These are phyloP conservation scores for Gambusia yucatana DNA, from an alignment of 2,797 vertebrate genomes.

Conservation along the genomic window DNA sequence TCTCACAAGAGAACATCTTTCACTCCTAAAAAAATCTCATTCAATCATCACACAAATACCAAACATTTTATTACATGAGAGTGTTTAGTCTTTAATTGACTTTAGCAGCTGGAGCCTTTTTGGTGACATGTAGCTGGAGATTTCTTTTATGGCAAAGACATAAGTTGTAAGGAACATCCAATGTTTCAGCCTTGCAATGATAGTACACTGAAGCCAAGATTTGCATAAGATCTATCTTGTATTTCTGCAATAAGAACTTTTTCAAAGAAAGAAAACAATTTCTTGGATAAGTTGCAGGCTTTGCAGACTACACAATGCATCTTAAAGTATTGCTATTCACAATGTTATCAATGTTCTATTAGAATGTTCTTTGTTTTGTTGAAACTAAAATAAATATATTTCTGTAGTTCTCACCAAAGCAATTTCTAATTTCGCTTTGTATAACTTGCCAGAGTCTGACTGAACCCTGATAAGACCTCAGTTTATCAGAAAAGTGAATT, in stretches of 20 bases:
- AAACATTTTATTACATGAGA: background rate
- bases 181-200: background rate
- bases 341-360: background rate
- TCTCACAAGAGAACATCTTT: too few species aligned
- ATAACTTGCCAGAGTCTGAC: background rate
- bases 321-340: background rate
- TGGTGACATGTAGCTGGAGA: background rate
- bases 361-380: background rate
- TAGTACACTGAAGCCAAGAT: background rate
- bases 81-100: background rate
- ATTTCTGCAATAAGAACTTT: background rate
- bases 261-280: background rate
- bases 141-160: background rate
- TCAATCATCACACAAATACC: too few species aligned
- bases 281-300: background rate
- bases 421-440: background rate
- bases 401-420: background rate
- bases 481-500: background rate
- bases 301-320: background rate
- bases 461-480: background rate
- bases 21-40: too few species aligned
- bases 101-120: background rate
- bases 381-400: background rate
- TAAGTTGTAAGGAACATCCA: background rate
- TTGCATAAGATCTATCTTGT: background rate